These are phyloP conservation scores for Lepidothrix coronata DNA, from an alignment of 2,113 vertebrate species.

Conservation along the genomic window DNA sequence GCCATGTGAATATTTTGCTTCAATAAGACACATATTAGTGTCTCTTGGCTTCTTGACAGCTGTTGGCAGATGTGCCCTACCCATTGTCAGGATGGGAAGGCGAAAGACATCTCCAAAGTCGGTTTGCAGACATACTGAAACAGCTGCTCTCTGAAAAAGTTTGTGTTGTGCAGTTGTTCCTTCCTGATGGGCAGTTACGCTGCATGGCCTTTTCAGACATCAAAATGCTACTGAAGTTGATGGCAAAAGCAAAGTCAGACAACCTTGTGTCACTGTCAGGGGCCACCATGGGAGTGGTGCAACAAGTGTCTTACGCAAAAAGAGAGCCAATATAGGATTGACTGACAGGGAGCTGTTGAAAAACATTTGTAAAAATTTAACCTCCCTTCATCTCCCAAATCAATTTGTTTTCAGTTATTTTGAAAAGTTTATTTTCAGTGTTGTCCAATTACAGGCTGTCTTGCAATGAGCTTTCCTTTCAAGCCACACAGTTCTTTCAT, in stretches of 20 bases:
- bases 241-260: neutral
- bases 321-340: neutral
- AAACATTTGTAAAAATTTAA: neutral
- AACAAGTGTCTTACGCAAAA: neutral
- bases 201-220: neutral
- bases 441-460: neutral
- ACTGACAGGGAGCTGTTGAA: neutral
- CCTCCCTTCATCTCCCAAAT: neutral
- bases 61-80: neutral
- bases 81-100: neutral
- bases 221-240: neutral
- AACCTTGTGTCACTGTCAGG: neutral
- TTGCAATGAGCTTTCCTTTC: neutral
- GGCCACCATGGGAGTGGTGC: too few species aligned
- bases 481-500: neutral
- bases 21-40: neutral
- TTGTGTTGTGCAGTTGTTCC: neutral
- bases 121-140: neutral
- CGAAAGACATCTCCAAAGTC: neutral
- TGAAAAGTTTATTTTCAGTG: constrained; percentile 5
- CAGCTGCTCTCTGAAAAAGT: neutral
- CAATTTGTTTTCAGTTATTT: neutral
- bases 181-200: neutral
- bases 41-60: neutral
- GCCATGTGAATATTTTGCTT: neutral